Base-by-base conservation (phyloP, 2,113 vertebrate species). In the Menura novaehollandiae region DNA sequence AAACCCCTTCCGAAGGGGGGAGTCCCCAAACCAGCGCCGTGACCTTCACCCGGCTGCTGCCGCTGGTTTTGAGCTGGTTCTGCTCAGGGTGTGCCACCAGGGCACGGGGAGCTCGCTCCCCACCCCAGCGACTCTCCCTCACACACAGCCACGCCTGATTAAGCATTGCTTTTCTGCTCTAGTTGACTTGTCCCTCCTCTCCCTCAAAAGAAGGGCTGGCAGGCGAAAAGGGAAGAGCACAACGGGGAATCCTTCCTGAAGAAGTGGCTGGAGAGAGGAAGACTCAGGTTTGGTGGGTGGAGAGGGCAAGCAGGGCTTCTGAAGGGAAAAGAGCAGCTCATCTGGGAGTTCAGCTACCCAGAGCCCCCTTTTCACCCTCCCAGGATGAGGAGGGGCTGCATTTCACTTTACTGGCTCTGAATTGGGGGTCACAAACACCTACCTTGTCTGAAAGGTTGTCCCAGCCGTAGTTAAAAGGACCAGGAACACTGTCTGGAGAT, bases 391-490 rank as follows among this genome's bases (percentile, higher is more conserved):
- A 21, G 1, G 7, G 58, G 35, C 58, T 32, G n/a, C 71, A n/a
- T 67, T 16, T 33, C 32, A 2, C 55, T 37, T 8, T 11, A 2
- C 32, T 8, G 52, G 23, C 56, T 35, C 44, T 55, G 33, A 11
- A 12, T 0, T 26, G 41, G 2, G 30, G 28, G 14, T 37, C 28
- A 51, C 47, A 39, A 16, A 28, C 89, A 78, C 96, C 88, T 95
- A 99, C 99, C 99, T 99, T 99, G 92, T 99, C 98, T 21, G 99
- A 99, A 88, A 99, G 98, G 91, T 98, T 99, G 98, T 99, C 99
- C 99, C 99, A 99, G 97, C 99, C 98, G 82, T 99, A 99, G 93
- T 98, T 99, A 97, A 99, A 99, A 33, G 99, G 98, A 55, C 98
- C 99, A 88, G 99, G 98, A 95, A 98, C 96, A 94, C 87, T 98